These are phyloP conservation scores for Eutolmus rufibarbis DNA, from an alignment of 2,888 invertebrate genomes.

Conservation along the genomic window DNA sequence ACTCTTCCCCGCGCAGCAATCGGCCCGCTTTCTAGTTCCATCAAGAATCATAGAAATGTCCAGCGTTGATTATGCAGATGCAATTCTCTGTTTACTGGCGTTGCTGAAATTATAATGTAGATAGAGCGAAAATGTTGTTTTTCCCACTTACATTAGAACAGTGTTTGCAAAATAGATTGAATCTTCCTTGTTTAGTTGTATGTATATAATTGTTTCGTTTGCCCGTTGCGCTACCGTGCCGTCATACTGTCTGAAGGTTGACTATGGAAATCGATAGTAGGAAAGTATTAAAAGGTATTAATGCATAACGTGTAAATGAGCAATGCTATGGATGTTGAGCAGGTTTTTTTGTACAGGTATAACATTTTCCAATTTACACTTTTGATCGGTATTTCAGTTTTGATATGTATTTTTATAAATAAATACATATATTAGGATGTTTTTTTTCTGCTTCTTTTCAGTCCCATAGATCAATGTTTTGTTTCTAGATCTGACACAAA, in stretches of 20 bases:
- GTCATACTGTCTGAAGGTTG: not conserved
- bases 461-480: too few relatives aligned
- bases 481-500: too few relatives aligned
- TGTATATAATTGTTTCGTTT: slow-evolving; percentile 10
- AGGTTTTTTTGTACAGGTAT: not conserved
- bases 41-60: not conserved
- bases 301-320: too few relatives aligned
- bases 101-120: not conserved
- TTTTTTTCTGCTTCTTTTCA: too few relatives aligned
- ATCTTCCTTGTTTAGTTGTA: not conserved
- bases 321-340: not conserved
- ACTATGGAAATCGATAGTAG: not conserved
- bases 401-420: too few relatives aligned
- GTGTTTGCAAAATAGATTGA: slow-evolving; percentile 25
- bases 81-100: slow-evolving; percentile 27
- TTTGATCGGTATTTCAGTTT: not conserved
- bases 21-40: not conserved
- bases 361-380: not conserved
- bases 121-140: slow-evolving; percentile 1
- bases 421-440: too few relatives aligned
- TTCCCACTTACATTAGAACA: slow-evolving; percentile 22
- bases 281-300: not conserved
- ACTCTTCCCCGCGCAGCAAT: not conserved
- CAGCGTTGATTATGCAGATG: slow-evolving; percentile 18
- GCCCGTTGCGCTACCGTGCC: not conserved